Conservation (phyloP, 2,797 vertebrate genomes). For the Neosalanx taihuensis region DNA sequence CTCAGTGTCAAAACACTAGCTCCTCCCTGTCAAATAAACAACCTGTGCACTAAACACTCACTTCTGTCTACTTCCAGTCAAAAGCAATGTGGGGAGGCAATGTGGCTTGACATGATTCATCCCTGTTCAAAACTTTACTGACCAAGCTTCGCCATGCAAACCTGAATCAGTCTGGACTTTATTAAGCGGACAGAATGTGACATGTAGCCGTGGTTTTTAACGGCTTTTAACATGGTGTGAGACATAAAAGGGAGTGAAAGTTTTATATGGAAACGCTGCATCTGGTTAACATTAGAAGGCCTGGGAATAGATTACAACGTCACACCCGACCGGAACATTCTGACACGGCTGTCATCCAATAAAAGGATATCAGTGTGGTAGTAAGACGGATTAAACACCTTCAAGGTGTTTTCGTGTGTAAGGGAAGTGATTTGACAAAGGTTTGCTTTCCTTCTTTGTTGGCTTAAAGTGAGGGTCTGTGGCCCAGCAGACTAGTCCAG, state of each 20-base stretch:
- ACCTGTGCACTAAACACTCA: constrained; percentile 14
- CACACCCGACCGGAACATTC: constrained; percentile 60
- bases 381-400: constrained; percentile 24
- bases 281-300: constrained; percentile 73
- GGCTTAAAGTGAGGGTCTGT: too few relatives aligned
- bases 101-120: constrained; percentile 7
- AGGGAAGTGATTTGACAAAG: background rate
- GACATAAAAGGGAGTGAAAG: constrained; percentile 65
- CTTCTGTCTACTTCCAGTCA: background rate
- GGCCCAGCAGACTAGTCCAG: too few relatives aligned
- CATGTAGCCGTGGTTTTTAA: constrained; percentile 39
- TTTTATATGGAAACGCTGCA: constrained; percentile 68
- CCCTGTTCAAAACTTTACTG: constrained; percentile 20
- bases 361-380: constrained; percentile 25
- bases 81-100: constrained; percentile 7
- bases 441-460: too few relatives aligned
- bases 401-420: background rate
- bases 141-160: constrained; percentile 34
- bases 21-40: constrained; percentile 25
- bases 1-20: constrained; percentile 2
- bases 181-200: constrained; percentile 63
- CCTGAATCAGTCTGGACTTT: constrained; percentile 46
- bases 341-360: constrained; percentile 48
- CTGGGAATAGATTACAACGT: constrained; percentile 51
- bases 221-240: constrained; percentile 41